phyloP scores from a whole-genome alignment of 2,888 invertebrate genomes.

The Dryomyza anilis region DNA sequence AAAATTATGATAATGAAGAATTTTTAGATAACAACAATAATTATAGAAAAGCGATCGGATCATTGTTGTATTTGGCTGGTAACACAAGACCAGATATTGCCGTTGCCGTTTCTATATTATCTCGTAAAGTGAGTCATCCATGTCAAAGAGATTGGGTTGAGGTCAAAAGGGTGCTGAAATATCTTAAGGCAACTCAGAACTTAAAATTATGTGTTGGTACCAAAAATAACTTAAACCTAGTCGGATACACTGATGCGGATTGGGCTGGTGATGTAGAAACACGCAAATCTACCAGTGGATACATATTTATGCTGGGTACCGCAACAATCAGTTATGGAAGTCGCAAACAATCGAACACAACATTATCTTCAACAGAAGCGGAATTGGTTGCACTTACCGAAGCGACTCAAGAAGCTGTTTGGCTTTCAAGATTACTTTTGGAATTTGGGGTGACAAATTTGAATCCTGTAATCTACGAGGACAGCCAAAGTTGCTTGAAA shows the following conservation, averaged over 20 bases:
- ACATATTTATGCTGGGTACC: background rate
- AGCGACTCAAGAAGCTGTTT: too few relatives aligned
- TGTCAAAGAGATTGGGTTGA: background rate
- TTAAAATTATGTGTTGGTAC: background rate
- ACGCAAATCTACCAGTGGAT: conserved; percentile 13
- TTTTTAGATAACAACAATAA: background rate
- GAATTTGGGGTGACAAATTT: too few relatives aligned
- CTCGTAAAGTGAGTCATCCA: conserved; percentile 9
- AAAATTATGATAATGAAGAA: background rate
- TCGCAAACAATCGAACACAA: background rate
- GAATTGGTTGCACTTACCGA: conserved; percentile 6
- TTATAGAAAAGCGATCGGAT: background rate
- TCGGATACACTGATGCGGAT: conserved; percentile 7
- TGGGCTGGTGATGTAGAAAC: conserved; percentile 15
- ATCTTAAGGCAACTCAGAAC: conserved; percentile 1
- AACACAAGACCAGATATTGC: conserved; percentile 19
- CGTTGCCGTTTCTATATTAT: conserved; percentile 8
- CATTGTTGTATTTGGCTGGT: conserved; percentile 12
- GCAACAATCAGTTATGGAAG: conserved; percentile 9
- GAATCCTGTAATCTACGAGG: background rate
- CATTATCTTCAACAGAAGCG: background rate
- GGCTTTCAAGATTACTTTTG: too few relatives aligned
- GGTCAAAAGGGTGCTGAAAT: background rate
- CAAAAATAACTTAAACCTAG: background rate
- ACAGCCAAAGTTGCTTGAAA: conserved; percentile 16